Percentiles rank a stretch among this genome's conserved stretches.
Conservation (phyloP, 2,113 vertebrate genomes). For the Leucopsar rothschildi region DNA sequence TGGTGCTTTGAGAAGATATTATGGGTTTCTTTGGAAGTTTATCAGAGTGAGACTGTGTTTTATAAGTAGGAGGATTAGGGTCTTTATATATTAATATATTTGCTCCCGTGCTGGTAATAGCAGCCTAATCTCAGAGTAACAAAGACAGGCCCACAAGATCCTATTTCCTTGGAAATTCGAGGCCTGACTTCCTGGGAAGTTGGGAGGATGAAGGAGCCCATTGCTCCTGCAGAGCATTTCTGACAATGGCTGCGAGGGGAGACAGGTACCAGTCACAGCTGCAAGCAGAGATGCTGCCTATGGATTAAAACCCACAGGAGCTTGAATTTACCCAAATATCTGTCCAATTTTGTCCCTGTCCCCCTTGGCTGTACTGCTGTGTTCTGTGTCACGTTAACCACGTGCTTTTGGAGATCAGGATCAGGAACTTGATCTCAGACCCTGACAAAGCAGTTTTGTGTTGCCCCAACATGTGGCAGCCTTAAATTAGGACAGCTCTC, state of each 20-base stretch:
- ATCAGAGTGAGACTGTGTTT: not conserved
- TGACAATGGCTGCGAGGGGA: not conserved
- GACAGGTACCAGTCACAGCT: not conserved
- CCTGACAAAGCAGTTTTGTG: not conserved
- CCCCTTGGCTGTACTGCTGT: not conserved
- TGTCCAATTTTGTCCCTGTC: not conserved
- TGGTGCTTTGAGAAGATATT: conserved; percentile 4
- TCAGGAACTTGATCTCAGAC: not conserved
- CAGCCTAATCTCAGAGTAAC: not conserved
- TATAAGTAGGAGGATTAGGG: not conserved
- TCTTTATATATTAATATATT: not conserved
- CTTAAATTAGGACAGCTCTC: not conserved
- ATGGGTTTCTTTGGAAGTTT: not conserved
- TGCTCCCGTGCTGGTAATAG: not conserved
- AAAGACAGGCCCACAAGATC: not conserved
- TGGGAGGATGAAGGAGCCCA: not conserved
- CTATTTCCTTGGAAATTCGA: not conserved
- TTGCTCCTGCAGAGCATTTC: not conserved
- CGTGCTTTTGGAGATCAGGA: not conserved
- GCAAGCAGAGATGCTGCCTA: not conserved
- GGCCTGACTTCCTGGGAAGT: not conserved
- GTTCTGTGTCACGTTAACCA: not conserved
- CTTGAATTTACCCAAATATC: not conserved
- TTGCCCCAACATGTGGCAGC: not conserved
- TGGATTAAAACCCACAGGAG: not conserved